A percentile compares a stretch with the other conserved stretches of the same genome.
These are phyloP conservation scores for Hestina assimilis DNA, from an alignment of 1,140 invertebrate species.

Conservation along the genomic window DNA sequence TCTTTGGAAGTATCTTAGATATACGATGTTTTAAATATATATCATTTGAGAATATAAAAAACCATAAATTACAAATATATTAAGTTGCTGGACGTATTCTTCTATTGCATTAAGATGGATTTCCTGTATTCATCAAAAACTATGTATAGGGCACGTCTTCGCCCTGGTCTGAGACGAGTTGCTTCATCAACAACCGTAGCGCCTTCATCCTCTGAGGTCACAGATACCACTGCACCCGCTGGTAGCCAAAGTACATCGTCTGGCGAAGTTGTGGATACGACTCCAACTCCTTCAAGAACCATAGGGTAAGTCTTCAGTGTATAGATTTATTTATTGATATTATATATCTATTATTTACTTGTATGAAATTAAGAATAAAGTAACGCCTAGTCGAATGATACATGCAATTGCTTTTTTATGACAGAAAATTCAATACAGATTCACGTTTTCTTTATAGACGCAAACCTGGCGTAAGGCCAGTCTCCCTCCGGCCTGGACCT, in stretches of 20 bases:
- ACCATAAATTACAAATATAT: too few species aligned
- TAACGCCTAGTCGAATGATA: too few species aligned
- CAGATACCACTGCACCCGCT: constrained; percentile 44
- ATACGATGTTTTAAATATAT: too few species aligned
- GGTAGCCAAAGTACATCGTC: constrained; percentile 29
- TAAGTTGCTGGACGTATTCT: too few species aligned
- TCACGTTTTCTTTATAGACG: constrained; percentile 31
- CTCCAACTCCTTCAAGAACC: constrained; percentile 49
- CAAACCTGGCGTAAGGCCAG: constrained; percentile 50
- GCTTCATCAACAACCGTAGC: constrained; percentile 41
- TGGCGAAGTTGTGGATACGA: constrained; percentile 56
- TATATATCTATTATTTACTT: neutral
- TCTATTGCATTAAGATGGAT: neutral
- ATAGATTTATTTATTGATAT: neutral
- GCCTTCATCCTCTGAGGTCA: constrained; percentile 37
- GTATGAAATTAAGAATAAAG: too few species aligned
- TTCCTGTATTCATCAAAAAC: neutral
- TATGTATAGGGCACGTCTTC: constrained; percentile 42
- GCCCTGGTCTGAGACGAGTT: constrained; percentile 48
- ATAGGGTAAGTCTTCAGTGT: constrained; percentile 41
- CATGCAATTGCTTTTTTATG: too few species aligned
- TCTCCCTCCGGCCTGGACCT: constrained; percentile 53
- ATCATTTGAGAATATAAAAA: too few species aligned
- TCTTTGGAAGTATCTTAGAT: too few species aligned
- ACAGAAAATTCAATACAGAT: too few species aligned